Evolutionary conservation across 1,140 invertebrate species (phyloP), one percentile per base, ranked within the genome.

Genomic region (Pseudomyrmex flavicornis): DNA sequence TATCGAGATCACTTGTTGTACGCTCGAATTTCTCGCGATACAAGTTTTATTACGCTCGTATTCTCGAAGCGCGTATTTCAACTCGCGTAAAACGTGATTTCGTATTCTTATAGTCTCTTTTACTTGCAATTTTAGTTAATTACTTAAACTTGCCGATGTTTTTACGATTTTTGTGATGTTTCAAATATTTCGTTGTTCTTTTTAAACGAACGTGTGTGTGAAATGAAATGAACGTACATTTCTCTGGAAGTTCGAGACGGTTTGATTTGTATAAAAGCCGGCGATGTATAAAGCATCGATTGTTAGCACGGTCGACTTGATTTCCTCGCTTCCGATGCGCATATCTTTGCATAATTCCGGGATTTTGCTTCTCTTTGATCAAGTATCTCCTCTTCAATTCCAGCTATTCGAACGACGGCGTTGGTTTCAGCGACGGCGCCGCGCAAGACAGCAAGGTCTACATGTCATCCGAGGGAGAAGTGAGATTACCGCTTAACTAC

Each of bases 401-500:
- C 87, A 88, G 86, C 10, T 17, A 46, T 52, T 65, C 63, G 2
- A 17, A 17, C 12, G 69, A 83, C 20, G 73, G 84, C 13, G 17
- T 74, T n/a, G 59, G 83, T 13, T 88, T 79, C 65, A 54, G 54
- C 8, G 17, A 17, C 17, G 48, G 50, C 0, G 2, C 15, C 7
- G 35, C 52, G 7, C 22, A 68, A 77, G 26, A 83, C 46, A 76
- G 76, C 20, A 56, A 59, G 2, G 0, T 87, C 13, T 61, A 44
- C 22, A 10, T 12, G 13, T 13, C n/a, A n/a, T n/a, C 58, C 13
- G 70, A 87, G 20, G 54, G 65, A 7, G 77, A 88, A 35, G 3
- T 17, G 20, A 87, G 69, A 46, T 17, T 54, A 4, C 9, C 46
- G 44, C n/a, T 70, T 8, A 59, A 59, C 26, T 82, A 88, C 56